Evolutionary conservation across 2,113 vertebrate genomes (phyloP).

Genomic region (Nipponia nippon): DNA sequence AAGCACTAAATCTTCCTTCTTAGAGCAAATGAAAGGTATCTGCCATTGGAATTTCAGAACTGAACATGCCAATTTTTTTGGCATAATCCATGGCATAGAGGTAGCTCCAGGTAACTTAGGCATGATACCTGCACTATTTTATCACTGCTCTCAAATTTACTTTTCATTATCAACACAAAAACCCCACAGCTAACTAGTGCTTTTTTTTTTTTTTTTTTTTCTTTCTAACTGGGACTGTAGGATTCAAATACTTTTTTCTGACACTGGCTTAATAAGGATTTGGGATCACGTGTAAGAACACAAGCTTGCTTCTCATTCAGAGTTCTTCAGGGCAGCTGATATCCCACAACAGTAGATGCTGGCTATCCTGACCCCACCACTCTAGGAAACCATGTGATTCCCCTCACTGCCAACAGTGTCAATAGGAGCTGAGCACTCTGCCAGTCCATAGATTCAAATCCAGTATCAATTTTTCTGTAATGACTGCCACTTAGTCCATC

Average conservation of each 20-base stretch:
- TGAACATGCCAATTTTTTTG: neutral
- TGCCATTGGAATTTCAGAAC: neutral
- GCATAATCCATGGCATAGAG: fast-evolving
- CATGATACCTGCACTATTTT: neutral
- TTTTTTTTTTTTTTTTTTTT: neutral
- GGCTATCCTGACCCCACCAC: neutral
- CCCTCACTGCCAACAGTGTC: neutral
- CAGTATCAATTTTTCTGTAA: neutral
- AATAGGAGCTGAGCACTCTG: neutral
- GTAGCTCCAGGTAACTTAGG: neutral
- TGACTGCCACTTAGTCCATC: neutral
- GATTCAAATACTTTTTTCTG: neutral
- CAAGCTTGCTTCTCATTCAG: neutral
- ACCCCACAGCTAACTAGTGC: neutral
- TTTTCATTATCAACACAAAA: neutral
- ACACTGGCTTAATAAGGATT: neutral
- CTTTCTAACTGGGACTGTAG: neutral
- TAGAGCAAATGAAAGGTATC: neutral
- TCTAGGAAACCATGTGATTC: neutral
- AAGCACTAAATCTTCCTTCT: neutral
- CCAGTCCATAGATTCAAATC: neutral
- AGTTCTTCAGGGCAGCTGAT: neutral
- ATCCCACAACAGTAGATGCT: fast-evolving
- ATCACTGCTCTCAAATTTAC: neutral
- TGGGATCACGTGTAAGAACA: neutral